Conservation (phyloP, 2,888 invertebrate genomes). For the Linnaemya vulpina region DNA sequence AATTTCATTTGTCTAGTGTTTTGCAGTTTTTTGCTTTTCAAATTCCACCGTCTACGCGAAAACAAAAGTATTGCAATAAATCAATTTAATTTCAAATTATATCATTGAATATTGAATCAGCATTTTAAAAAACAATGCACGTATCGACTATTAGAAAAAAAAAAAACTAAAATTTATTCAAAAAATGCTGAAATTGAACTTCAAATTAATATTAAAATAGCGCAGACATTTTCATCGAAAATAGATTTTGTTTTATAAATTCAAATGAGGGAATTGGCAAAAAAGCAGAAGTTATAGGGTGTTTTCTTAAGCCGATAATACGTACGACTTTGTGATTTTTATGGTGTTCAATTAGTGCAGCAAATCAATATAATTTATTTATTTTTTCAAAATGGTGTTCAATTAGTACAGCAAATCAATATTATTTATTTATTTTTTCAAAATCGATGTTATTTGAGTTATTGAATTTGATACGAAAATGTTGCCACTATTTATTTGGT, state of each 20-base stretch:
- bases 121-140: constrained; percentile 29
- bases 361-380: too few species aligned
- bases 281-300: too few species aligned
- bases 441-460: too few species aligned
- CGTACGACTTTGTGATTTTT: too few species aligned
- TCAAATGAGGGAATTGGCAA: background rate
- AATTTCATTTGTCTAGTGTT: background rate
- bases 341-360: too few species aligned
- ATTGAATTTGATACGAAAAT: too few species aligned
- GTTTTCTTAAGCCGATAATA: too few species aligned
- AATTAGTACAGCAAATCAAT: too few species aligned
- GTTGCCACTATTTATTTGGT: too few species aligned
- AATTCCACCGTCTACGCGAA: constrained; percentile 4
- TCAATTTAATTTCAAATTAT: background rate
- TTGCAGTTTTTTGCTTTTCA: background rate
- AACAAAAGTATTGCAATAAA: background rate
- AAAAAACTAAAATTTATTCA: background rate
- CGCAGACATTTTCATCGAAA: background rate
- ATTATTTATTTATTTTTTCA: too few species aligned
- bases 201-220: background rate
- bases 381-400: too few species aligned
- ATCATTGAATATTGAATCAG: constrained; percentile 29
- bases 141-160: constrained; percentile 2
- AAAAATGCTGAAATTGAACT: constrained; percentile 8
- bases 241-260: background rate